Percentiles rank a stretch among this genome's conserved stretches.
Evolutionary conservation across 2,113 vertebrate species (phyloP).

Genomic region (Clarias macrocephalus): DNA sequence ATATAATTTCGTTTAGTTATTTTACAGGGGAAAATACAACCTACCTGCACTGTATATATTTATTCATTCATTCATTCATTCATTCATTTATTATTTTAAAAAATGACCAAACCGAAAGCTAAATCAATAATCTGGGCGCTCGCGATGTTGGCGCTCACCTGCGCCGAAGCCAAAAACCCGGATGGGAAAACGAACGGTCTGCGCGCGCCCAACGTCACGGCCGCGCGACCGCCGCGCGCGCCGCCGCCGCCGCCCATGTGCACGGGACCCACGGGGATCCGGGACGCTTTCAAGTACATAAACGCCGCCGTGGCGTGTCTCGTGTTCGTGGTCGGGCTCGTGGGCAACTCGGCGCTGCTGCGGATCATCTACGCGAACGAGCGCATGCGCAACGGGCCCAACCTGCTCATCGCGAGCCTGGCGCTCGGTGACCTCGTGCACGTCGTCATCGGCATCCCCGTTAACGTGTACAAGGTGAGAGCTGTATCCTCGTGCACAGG

Average conservation of each 20-base stretch:
- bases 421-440: constrained; percentile 93
- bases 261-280: constrained; percentile 76
- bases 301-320: constrained; percentile 90
- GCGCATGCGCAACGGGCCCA: constrained; percentile 94
- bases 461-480: constrained; percentile 92
- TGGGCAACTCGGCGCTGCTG: constrained; percentile 91
- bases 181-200: not conserved
- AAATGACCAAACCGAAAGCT: constrained; percentile 24
- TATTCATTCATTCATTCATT: too few relatives aligned
- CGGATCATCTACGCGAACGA: constrained; percentile 97
- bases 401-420: constrained; percentile 93
- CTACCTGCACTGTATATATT: not conserved
- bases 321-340: constrained; percentile 90
- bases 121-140: constrained; percentile 36
- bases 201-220: constrained; percentile 57
- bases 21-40: not conserved
- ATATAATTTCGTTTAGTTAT: not conserved
- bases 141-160: constrained; percentile 55
- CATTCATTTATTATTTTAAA: not conserved
- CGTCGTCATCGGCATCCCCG: constrained; percentile 90
- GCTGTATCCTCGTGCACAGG: too few relatives aligned
- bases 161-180: constrained; percentile 57
- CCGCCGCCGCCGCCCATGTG: constrained; percentile 77
- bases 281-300: constrained; percentile 91
- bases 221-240: constrained; percentile 58